Evolutionary conservation across 30 jellyfish, hydroid and myxozoan genomes (phyloP), one percentile per base, ranked within the genome.

Genomic region (Phacellophora camtschatica): DNA sequence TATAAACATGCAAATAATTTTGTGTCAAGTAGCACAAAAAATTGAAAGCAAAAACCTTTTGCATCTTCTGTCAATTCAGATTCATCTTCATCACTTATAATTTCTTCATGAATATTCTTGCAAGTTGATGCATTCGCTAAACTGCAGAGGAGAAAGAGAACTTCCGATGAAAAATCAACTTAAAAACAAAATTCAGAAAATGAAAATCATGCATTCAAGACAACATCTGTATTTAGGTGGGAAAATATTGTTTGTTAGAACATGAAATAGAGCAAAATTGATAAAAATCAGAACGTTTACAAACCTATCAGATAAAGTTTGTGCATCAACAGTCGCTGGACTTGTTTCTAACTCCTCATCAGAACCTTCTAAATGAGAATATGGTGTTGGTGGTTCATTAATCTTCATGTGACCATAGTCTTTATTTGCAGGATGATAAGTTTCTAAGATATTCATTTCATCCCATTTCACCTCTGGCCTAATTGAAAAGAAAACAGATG

Each of bases 401-500:
- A 95, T 95, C 55, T 95, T 95, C 99, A 95, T 95, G 69, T 95
- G 99, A 0, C 99, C 99, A 66, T 95, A 95, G 61, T 95, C 99
- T 61, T 95, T 95, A 68, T 89, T 80, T 11, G 99, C 97, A 5
- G 99, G 99, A 73, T 95, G 99, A 54, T 78, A 95, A 2, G 99
- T 95, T 29, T 88, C 98, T 64, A 89, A 49, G 19, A 95, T 89
- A 61, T 95, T 95, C 97, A 87, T 90, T 48, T 95, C 99, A 74
- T 95, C 99, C 98, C 98, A 95, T 70, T 88, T 95, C 31, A 95
- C 96, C 49, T 86, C 99, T 34, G 97, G 90, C 25, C 86, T 74
- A 68, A 13, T 48, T 32, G 3, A 12, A 18, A 18, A 77, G 56
- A 39, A 67, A 67, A 11, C 39, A 20, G 39, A 20, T 9, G 12